These are phyloP conservation scores for Lineus longissimus DNA, from an alignment of 1,140 invertebrate genomes.

Conservation along the genomic window DNA sequence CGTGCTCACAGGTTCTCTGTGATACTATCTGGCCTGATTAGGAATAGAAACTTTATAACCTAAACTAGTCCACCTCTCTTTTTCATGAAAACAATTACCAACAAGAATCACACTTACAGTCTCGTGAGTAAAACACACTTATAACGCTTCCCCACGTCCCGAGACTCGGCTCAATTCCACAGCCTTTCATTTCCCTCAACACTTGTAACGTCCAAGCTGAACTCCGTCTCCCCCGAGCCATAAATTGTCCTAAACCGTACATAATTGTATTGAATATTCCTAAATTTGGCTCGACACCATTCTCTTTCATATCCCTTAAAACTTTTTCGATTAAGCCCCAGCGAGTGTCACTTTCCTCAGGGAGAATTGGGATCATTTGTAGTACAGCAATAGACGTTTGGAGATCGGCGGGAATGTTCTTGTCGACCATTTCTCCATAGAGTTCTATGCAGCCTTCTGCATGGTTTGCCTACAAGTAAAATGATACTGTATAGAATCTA, in stretches of 20 bases:
- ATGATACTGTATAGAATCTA: too few relatives aligned
- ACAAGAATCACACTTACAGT: neutral
- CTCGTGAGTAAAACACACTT: neutral
- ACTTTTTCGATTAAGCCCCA: slow-evolving; percentile 49
- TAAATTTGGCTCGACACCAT: slow-evolving; percentile 65
- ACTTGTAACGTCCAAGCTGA: slow-evolving; percentile 54
- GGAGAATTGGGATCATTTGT: too few relatives aligned
- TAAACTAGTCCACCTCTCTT: too few relatives aligned
- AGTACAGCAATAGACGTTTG: too few relatives aligned
- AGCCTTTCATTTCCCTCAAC: slow-evolving; percentile 67
- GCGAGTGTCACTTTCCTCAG: too few relatives aligned
- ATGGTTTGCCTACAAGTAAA: too few relatives aligned
- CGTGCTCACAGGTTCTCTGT: too few relatives aligned
- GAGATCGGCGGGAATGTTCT: too few relatives aligned
- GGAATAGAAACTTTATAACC: too few relatives aligned
- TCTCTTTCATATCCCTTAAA: slow-evolving; percentile 60
- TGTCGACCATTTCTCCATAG: too few relatives aligned
- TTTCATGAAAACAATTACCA: neutral
- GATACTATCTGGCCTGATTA: too few relatives aligned
- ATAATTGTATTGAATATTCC: slow-evolving; percentile 72
- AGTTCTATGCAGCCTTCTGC: too few relatives aligned
- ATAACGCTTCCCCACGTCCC: neutral
- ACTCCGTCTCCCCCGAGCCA: slow-evolving; percentile 52
- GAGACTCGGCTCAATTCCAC: slow-evolving; percentile 58
- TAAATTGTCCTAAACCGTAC: slow-evolving; percentile 54